phyloP scores from a whole-genome alignment of 92 coral and sea anemone species.

The Metridium senile region DNA sequence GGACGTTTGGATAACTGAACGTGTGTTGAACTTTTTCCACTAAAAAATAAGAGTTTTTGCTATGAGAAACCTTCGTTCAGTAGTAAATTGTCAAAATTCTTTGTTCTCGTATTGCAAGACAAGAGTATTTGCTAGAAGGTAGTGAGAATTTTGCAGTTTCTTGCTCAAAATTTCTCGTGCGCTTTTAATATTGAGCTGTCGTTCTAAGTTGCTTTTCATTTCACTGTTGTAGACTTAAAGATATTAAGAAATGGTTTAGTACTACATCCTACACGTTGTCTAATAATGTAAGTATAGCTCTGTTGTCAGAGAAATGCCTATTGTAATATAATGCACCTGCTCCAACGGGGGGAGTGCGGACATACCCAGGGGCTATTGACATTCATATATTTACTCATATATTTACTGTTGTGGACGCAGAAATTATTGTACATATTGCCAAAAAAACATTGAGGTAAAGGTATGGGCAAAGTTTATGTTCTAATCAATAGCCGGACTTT shows the following conservation, averaged over 20 bases:
- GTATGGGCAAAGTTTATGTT: too few relatives aligned
- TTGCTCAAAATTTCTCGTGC: not conserved
- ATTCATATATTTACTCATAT: too few relatives aligned
- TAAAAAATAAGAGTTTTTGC: not conserved
- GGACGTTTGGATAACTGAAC: not conserved
- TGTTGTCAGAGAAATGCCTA: too few relatives aligned
- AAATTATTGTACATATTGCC: too few relatives aligned
- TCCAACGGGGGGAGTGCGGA: too few relatives aligned
- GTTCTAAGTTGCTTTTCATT: too few relatives aligned
- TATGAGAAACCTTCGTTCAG: not conserved
- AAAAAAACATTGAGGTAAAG: too few relatives aligned
- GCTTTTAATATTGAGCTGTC: not conserved
- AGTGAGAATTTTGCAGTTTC: not conserved
- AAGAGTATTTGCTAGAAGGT: conserved; percentile 11
- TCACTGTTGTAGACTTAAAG: conserved; percentile 6
- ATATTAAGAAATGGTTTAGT: conserved; percentile 11
- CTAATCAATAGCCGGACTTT: too few relatives aligned
- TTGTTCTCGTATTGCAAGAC: conserved; percentile 12
- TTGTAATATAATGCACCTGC: too few relatives aligned
- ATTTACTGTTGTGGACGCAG: too few relatives aligned
- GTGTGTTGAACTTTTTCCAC: not conserved
- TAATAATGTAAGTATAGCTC: conserved; percentile 18
- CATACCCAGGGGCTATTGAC: too few relatives aligned
- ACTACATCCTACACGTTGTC: not conserved
- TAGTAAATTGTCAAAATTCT: conserved; percentile 4